Percentiles rank a stretch among this genome's conserved stretches.
phyloP scores from a whole-genome alignment of 2,113 vertebrate genomes.

The Xiphias gladius region DNA sequence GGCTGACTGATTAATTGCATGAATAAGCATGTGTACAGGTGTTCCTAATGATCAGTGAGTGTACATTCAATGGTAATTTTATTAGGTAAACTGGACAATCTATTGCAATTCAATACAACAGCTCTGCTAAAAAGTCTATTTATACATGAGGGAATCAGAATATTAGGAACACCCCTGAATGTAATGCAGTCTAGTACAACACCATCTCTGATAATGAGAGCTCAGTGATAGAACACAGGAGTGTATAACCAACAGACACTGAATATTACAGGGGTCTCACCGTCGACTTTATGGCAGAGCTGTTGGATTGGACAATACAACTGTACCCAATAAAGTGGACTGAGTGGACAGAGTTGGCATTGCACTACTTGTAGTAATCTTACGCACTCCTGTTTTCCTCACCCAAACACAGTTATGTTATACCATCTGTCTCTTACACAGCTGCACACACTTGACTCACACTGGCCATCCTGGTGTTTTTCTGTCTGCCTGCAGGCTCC shows the following conservation, averaged over 20 bases:
- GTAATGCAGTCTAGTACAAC: too few species aligned
- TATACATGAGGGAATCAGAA: not conserved
- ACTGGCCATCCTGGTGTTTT: slow-evolving; percentile 74
- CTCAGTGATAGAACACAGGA: too few species aligned
- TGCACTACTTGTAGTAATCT: not conserved
- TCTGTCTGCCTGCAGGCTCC: slow-evolving; percentile 35
- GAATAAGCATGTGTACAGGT: too few species aligned
- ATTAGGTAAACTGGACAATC: too few species aligned
- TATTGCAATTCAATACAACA: not conserved
- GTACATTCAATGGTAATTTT: too few species aligned
- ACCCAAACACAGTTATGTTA: not conserved
- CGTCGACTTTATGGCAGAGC: too few species aligned
- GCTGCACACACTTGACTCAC: slow-evolving; percentile 59
- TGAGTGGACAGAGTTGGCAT: not conserved
- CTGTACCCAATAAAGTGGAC: not conserved
- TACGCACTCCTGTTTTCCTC: not conserved
- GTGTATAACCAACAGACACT: too few species aligned
- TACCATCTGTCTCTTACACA: not conserved
- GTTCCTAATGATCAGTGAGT: too few species aligned
- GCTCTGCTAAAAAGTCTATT: not conserved
- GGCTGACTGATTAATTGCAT: too few species aligned
- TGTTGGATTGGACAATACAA: not conserved
- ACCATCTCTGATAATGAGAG: too few species aligned
- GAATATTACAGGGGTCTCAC: not conserved
- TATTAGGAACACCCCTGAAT: too few species aligned